Evolutionary conservation across 2,113 vertebrate genomes (phyloP).

Genomic region (Daboia siamensis): DNA sequence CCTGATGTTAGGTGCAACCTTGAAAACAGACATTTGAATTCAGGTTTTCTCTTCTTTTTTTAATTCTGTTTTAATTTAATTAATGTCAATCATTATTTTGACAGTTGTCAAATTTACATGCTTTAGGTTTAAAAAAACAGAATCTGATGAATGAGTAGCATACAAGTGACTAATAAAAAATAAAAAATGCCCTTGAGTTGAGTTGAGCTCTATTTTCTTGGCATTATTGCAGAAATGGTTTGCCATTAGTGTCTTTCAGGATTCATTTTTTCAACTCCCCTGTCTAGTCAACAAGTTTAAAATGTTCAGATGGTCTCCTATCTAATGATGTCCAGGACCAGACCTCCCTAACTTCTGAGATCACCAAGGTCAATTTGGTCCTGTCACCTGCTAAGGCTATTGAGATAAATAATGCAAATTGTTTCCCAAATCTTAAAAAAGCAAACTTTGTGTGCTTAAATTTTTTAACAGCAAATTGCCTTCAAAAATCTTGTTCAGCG

Average conservation of each 20-base stretch:
- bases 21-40: not conserved
- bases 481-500: constrained; percentile 98
- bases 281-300: not conserved
- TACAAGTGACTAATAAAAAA: not conserved
- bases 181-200: not conserved
- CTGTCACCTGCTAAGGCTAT: not conserved
- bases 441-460: not conserved
- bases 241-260: not conserved
- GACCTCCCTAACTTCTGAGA: not conserved
- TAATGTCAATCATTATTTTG: not conserved
- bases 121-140: not conserved
- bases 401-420: not conserved
- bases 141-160: not conserved
- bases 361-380: not conserved
- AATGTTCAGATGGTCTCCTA: not conserved
- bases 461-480: constrained; percentile 90
- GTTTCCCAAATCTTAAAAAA: not conserved
- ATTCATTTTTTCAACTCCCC: not conserved
- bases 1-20: too few relatives aligned
- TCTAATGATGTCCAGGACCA: not conserved
- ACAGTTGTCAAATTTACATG: not conserved
- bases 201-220: not conserved
- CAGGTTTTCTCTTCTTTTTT: not conserved
- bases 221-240: not conserved
- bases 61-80: not conserved